phyloP scores from a whole-genome alignment of 2,797 vertebrate genomes.

The Macropus fuliginosus region DNA sequence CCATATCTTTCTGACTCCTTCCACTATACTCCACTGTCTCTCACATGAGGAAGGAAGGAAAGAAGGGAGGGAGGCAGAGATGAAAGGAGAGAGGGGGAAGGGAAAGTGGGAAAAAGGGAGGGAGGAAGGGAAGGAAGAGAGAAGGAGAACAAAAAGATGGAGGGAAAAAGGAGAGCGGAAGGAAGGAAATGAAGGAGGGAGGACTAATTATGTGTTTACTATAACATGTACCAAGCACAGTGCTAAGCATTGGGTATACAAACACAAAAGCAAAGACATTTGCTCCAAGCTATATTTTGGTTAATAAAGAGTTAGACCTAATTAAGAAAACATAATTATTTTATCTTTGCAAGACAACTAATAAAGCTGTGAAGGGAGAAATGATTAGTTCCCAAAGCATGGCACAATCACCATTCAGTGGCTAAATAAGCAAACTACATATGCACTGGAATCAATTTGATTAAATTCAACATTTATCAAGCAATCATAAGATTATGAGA shows the following conservation, averaged over 20 bases:
- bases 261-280: background rate
- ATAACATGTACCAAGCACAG: background rate
- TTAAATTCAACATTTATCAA: background rate
- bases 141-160: background rate
- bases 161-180: background rate
- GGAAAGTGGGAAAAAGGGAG: too few relatives aligned
- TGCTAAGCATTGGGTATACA: background rate
- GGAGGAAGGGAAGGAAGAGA: background rate
- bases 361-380: background rate
- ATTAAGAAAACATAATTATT: background rate
- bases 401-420: background rate
- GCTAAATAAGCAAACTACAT: background rate
- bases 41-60: too few relatives aligned
- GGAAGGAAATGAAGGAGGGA: background rate
- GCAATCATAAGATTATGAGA: background rate
- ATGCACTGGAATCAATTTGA: background rate
- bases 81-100: background rate
- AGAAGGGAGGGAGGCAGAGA: too few relatives aligned
- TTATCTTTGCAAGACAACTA: background rate
- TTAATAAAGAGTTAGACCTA: background rate
- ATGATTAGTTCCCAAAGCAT: background rate
- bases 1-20: background rate
- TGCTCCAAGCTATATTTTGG: background rate
- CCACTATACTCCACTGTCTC: too few relatives aligned
- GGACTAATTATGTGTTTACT: background rate